A percentile compares a stretch with the other conserved stretches of the same genome.
Evolutionary conservation across 2,888 invertebrate genomes (phyloP).

Genomic region (Gnatocerus cornutus): DNA sequence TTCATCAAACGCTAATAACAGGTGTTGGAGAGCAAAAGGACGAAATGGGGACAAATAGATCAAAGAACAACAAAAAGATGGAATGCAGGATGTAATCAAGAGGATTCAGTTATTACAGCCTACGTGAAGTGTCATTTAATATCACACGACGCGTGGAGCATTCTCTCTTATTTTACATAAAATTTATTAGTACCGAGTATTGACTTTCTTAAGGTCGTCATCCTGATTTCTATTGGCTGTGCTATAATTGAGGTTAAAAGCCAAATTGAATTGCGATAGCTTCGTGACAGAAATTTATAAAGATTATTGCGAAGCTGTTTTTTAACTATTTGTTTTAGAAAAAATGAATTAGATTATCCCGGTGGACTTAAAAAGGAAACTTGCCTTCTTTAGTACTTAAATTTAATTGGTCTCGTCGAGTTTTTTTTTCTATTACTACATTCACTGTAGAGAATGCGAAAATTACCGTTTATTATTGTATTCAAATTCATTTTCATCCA

Average conservation of each 20-base stretch:
- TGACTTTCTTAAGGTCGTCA: neutral
- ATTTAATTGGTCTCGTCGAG: too few species aligned
- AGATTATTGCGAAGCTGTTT: neutral
- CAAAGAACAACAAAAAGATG: slow-evolving; percentile 17
- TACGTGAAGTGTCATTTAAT: slow-evolving; percentile 22
- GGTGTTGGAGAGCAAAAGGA: slow-evolving; percentile 17
- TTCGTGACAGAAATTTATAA: slow-evolving; percentile 27
- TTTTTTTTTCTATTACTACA: too few species aligned
- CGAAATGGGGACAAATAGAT: slow-evolving; percentile 25
- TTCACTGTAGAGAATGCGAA: too few species aligned
- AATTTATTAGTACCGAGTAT: slow-evolving; percentile 2
- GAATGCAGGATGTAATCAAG: slow-evolving; percentile 41
- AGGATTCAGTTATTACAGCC: slow-evolving; percentile 18
- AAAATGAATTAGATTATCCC: too few species aligned
- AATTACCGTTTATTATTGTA: too few species aligned
- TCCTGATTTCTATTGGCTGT: neutral
- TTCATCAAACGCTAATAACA: slow-evolving; percentile 17
- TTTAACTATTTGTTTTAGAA: too few species aligned
- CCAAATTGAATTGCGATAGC: slow-evolving; percentile 22
- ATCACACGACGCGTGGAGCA: neutral
- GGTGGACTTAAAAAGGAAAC: too few species aligned
- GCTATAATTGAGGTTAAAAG: slow-evolving; percentile 16
- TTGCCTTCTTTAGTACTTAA: too few species aligned
- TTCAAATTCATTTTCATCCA: too few species aligned
- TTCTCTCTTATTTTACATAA: slow-evolving; percentile 21